A percentile compares a stretch with the other conserved stretches of the same genome.
Evolutionary conservation across 2,888 invertebrate genomes (phyloP).

Genomic region (Chrysomela aeneicollis): DNA sequence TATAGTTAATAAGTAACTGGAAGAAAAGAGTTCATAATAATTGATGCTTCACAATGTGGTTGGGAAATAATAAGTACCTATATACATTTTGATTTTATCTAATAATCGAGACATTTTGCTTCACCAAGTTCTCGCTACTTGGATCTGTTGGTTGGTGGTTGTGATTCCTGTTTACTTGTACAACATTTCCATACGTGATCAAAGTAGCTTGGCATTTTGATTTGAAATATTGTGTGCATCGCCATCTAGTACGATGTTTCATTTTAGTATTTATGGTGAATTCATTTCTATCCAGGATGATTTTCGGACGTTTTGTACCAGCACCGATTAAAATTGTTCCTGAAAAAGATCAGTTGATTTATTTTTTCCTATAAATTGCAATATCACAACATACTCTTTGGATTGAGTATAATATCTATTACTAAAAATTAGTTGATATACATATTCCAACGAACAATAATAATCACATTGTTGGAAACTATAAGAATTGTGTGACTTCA

Average conservation of each 20-base stretch:
- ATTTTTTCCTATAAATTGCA: too few relatives aligned
- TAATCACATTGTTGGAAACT: too few relatives aligned
- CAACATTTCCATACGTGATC: constrained; percentile 37
- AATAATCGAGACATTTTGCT: constrained; percentile 30
- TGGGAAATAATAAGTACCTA: background rate
- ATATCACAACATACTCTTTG: too few relatives aligned
- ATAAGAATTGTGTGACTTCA: too few relatives aligned
- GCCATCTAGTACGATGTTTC: constrained; percentile 41
- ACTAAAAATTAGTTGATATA: too few relatives aligned
- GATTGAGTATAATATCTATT: too few relatives aligned
- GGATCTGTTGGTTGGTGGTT: constrained; percentile 47
- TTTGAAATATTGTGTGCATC: constrained; percentile 44
- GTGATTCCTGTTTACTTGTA: constrained; percentile 39
- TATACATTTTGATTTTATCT: constrained; percentile 2
- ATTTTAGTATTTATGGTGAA: constrained; percentile 39
- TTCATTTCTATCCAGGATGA: constrained; percentile 45
- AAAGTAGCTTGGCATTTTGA: constrained; percentile 42
- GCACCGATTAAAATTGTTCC: constrained; percentile 35
- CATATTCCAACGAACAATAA: background rate
- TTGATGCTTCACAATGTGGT: background rate
- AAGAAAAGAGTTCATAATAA: too few relatives aligned
- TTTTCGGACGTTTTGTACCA: constrained; percentile 41
- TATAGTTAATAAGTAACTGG: too few relatives aligned
- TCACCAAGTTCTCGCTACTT: constrained; percentile 27
- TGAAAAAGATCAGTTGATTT: constrained; percentile 37